Evolutionary conservation across 2,888 invertebrate genomes (phyloP).

Genomic region (Antheraea assamensis): DNA sequence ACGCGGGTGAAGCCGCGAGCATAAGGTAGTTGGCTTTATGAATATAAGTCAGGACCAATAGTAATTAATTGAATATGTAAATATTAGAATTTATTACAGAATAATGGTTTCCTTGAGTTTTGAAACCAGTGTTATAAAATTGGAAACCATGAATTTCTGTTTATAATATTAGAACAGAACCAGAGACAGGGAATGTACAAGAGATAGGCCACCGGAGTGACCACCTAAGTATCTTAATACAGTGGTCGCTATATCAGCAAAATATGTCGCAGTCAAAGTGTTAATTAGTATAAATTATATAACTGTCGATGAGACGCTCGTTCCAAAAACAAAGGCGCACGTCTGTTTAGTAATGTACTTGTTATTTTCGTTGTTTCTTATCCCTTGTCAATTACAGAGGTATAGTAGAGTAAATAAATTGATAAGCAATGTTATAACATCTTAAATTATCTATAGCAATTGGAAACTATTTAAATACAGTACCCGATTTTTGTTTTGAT

Average conservation of each 20-base stretch:
- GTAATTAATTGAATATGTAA: not conserved
- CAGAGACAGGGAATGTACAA: not conserved
- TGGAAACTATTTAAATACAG: not conserved
- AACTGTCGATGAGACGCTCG: not conserved
- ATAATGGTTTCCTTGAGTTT: constrained; percentile 20
- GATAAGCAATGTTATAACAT: no score
- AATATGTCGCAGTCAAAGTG: constrained; percentile 12
- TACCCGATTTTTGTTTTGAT: no score
- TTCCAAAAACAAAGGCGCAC: not conserved
- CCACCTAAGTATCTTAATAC: not conserved
- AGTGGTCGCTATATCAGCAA: not conserved
- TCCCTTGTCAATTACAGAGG: no score
- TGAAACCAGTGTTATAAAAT: constrained; percentile 11
- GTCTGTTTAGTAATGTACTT: not conserved
- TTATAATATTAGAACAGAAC: not conserved
- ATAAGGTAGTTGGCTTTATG: not conserved
- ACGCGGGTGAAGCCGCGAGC: no score
- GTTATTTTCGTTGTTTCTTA: not conserved
- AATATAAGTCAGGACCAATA: constrained; percentile 34
- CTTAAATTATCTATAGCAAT: not conserved
- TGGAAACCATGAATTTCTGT: not conserved
- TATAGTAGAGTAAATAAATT: no score
- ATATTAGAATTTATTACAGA: constrained; percentile 24
- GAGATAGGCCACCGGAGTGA: not conserved
- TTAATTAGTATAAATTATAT: not conserved